These are phyloP conservation scores for Bucorvus abyssinicus DNA, from an alignment of 2,797 vertebrate species.

Conservation along the genomic window DNA sequence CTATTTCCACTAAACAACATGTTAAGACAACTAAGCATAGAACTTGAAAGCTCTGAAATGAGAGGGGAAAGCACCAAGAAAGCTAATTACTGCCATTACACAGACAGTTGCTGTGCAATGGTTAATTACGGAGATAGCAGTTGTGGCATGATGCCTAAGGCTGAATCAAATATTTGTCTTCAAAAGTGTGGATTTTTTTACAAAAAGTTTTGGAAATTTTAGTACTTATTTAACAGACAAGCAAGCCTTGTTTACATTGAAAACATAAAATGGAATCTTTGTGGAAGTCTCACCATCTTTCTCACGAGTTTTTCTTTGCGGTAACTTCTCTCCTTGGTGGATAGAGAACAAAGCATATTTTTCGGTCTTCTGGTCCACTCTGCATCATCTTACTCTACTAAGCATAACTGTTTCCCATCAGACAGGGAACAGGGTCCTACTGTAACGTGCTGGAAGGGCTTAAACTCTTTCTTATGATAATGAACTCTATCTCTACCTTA, in stretches of 20 bases:
- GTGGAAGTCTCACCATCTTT: background rate
- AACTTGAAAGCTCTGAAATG: background rate
- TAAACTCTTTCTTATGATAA: background rate
- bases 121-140: background rate
- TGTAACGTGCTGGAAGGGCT: background rate
- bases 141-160: background rate
- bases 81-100: background rate
- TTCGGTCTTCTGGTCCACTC: background rate
- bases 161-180: background rate
- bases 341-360: background rate
- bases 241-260: background rate
- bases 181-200: background rate
- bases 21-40: background rate
- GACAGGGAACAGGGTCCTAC: background rate
- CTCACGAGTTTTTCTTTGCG: background rate
- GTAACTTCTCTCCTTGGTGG: background rate
- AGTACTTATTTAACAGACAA: background rate
- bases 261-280: background rate
- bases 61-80: background rate
- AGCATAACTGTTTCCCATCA: background rate
- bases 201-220: background rate
- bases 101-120: background rate
- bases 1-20: background rate
- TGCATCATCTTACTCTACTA: background rate
- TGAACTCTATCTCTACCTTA: background rate